Evolutionary conservation across 2,113 vertebrate species (phyloP).

Genomic region (Bubo scandiacus): DNA sequence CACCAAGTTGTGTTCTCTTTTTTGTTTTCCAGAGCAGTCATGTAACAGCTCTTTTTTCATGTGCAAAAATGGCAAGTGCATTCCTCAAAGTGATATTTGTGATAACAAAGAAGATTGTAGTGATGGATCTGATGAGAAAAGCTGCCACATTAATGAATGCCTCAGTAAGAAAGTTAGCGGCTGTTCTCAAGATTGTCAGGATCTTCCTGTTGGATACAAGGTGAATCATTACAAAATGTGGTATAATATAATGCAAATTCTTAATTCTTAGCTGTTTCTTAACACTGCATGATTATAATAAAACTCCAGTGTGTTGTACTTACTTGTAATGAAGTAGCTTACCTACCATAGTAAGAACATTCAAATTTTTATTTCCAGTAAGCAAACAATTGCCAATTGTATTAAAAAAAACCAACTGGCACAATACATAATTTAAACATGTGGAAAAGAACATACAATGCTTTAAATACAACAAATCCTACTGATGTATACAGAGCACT

Average conservation of each 20-base stretch:
- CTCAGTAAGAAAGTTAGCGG: slow-evolving; percentile 93
- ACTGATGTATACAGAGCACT: not conserved
- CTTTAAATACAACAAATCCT: not conserved
- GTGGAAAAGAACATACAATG: not conserved
- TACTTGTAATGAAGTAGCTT: not conserved
- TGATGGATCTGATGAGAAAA: slow-evolving; percentile 92
- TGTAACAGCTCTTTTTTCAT: slow-evolving; percentile 98
- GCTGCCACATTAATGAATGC: slow-evolving; percentile 94
- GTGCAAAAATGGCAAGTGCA: slow-evolving; percentile 96
- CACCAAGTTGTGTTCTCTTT: slow-evolving; percentile 48
- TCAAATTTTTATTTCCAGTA: not conserved
- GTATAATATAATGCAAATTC: not conserved
- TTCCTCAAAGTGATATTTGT: slow-evolving; percentile 84
- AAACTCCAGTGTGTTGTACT: not conserved
- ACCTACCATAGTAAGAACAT: not conserved
- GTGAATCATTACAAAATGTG: slow-evolving; percentile 70
- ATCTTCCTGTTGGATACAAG: slow-evolving; percentile 93
- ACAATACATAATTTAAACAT: not conserved
- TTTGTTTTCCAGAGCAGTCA: slow-evolving; percentile 87
- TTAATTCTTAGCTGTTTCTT: not conserved
- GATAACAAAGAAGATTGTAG: slow-evolving; percentile 90
- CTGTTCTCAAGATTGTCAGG: slow-evolving; percentile 96
- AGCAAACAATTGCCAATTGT: not conserved
- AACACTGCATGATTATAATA: not conserved
- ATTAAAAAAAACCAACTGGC: not conserved